A percentile compares a stretch with the other conserved stretches of the same genome.
These are phyloP conservation scores for Anisognathus igniventris DNA, from an alignment of 2,797 vertebrate genomes.

Conservation along the genomic window DNA sequence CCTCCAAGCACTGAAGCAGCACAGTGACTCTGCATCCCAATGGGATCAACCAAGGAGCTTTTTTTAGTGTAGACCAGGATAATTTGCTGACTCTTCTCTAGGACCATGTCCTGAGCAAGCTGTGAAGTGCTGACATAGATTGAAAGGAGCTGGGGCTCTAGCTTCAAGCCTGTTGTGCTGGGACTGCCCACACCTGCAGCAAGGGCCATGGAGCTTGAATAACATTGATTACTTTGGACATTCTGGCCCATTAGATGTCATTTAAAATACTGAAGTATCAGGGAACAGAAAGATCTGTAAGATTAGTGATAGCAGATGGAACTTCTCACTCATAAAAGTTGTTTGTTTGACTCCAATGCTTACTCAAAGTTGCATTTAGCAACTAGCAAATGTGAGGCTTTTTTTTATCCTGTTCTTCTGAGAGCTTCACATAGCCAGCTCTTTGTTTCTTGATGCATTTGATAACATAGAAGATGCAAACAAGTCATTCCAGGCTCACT, in stretches of 20 bases:
- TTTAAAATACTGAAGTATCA: constrained; percentile 33
- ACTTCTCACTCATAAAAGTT: constrained; percentile 19
- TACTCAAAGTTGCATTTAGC: constrained; percentile 20
- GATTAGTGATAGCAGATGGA: neutral
- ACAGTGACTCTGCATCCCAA: neutral
- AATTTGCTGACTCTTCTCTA: neutral
- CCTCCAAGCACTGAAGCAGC: neutral
- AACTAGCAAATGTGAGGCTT: neutral
- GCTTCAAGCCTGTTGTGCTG: neutral
- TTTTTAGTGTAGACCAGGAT: neutral
- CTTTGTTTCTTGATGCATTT: neutral
- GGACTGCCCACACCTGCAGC: constrained; percentile 8
- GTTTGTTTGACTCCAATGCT: constrained; percentile 36
- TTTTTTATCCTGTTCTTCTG: neutral
- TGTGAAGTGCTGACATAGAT: constrained; percentile 12
- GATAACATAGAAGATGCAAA: neutral
- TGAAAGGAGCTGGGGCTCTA: neutral
- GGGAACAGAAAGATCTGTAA: neutral
- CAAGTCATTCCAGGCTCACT: neutral
- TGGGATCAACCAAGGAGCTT: neutral
- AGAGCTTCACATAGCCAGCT: neutral
- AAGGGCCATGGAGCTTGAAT: neutral
- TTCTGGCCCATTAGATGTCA: constrained; percentile 15
- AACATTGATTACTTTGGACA: neutral
- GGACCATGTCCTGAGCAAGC: neutral